Evolutionary conservation across 2,888 invertebrate species (phyloP).

Genomic region (Microdon myrmicae): DNA sequence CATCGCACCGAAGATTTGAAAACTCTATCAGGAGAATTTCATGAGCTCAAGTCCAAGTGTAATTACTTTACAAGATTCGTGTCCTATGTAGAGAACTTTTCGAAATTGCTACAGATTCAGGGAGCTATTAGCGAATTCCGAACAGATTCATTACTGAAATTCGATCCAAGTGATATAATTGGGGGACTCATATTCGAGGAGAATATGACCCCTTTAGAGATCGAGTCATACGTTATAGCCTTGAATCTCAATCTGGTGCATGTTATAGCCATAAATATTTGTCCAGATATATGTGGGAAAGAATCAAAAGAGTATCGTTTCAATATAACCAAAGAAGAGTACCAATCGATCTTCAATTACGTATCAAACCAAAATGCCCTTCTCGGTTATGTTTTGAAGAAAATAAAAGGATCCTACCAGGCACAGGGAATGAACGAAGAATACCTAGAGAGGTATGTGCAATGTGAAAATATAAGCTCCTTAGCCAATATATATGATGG

Average conservation of each 20-base stretch:
- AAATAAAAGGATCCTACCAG: conserved; percentile 53
- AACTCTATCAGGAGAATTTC: conserved; percentile 57
- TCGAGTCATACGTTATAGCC: conserved; percentile 76
- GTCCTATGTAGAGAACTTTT: conserved; percentile 60
- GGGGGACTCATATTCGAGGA: conserved; percentile 76
- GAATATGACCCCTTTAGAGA: conserved; percentile 74
- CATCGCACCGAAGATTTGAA: conserved; percentile 60
- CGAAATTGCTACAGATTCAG: conserved; percentile 64
- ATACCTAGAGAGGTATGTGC: conserved; percentile 56
- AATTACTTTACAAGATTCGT: conserved; percentile 63
- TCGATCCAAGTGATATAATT: conserved; percentile 71
- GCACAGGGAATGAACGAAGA: conserved; percentile 52
- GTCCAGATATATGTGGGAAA: conserved; percentile 68
- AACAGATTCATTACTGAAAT: conserved; percentile 58
- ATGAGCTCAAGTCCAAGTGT: conserved; percentile 60
- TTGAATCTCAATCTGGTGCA: conserved; percentile 80
- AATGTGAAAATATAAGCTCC: conserved; percentile 55
- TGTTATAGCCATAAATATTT: conserved; percentile 78
- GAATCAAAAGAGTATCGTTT: conserved; percentile 25
- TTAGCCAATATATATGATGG: conserved; percentile 55
- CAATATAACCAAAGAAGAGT: conserved; percentile 56
- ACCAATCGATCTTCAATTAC: conserved; percentile 61
- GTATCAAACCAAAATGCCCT: conserved; percentile 61
- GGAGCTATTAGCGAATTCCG: conserved; percentile 58
- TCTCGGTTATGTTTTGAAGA: conserved; percentile 59